Base-by-base conservation (phyloP, 2,113 vertebrate species). In the Ammospiza caudacuta region DNA sequence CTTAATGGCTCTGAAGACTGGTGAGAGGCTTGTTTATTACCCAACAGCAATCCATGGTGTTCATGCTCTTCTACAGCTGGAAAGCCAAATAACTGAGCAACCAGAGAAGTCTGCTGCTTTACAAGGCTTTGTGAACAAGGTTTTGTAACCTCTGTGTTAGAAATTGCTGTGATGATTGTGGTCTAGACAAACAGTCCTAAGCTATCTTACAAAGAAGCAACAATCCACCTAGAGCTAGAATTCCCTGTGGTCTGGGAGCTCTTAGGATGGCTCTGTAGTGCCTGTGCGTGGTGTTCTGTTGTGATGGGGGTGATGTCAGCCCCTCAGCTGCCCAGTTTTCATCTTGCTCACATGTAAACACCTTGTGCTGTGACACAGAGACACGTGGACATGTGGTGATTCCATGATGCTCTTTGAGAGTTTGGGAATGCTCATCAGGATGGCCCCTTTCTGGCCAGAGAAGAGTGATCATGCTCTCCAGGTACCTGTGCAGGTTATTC, bases 221-320 rank as follows among this genome's bases (percentile, higher is more conserved):
- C 27, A 33, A n/a, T 33, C 31, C 18, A 29, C 8, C 39, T 66
- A 2, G 1, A 4, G 33, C 43, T 63, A 25, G 33, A 73, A 31
- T 9, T 7, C 49, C 9, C 1, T 7, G 4, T 35, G 43, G 43
- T n/a, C 17, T 51, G 24, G 3, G 27, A 70, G 55, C 21, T 52
- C 35, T 23, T 41, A 5, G 11, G 29, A 13, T 61, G 31, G 49
- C 14, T 66, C 73, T 35, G 2, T 3, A 5, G 49, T 29, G 35
- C 59, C 41, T 5, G 2, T 57, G 23, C 0, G 0, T 15, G 39
- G 20, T 39, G 47, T 18, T 46, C 19, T 70, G 12, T 76, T 63
- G 64, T 29, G 43, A 23, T 14, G 37, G 57, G 3, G 47, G 35
- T 55, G 24, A 24, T 63, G 22, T 39, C 54, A 68, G 35, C 35